These are phyloP conservation scores for Prunella strophiata DNA, from an alignment of 2,797 vertebrate genomes.

Conservation along the genomic window DNA sequence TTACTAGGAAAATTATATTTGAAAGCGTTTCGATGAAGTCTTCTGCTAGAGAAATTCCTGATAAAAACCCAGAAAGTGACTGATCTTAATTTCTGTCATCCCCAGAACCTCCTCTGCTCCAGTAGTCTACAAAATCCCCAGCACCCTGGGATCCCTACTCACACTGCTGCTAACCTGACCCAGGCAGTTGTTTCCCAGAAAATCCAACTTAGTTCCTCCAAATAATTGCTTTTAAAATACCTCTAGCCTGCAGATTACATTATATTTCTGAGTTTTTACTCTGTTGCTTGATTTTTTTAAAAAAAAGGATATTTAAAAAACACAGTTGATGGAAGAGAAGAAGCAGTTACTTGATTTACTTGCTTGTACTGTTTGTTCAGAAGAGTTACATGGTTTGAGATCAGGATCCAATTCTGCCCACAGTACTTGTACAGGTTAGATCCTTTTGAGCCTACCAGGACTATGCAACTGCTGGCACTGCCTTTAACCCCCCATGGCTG, in stretches of 20 bases:
- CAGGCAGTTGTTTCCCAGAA: background rate
- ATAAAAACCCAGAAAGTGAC: background rate
- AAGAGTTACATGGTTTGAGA: background rate
- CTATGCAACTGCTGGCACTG: rapidly evolving
- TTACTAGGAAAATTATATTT: background rate
- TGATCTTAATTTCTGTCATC: background rate
- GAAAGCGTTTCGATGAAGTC: background rate
- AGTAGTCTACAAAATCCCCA: background rate
- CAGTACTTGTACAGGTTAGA: background rate
- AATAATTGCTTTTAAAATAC: background rate
- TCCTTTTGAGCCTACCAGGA: background rate
- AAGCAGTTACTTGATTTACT: background rate
- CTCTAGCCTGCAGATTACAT: background rate
- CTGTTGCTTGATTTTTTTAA: background rate
- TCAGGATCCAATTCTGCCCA: background rate
- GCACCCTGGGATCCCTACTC: background rate
- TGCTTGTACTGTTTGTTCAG: background rate
- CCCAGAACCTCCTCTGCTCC: background rate
- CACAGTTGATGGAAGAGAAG: background rate
- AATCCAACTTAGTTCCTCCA: background rate
- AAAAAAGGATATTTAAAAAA: background rate
- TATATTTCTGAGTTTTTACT: background rate
- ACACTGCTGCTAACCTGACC: background rate
- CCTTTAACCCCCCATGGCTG: background rate
- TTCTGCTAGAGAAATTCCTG: background rate